Evolutionary conservation across 2,797 vertebrate species (phyloP).

Genomic region (Sebastes iracundus): DNA sequence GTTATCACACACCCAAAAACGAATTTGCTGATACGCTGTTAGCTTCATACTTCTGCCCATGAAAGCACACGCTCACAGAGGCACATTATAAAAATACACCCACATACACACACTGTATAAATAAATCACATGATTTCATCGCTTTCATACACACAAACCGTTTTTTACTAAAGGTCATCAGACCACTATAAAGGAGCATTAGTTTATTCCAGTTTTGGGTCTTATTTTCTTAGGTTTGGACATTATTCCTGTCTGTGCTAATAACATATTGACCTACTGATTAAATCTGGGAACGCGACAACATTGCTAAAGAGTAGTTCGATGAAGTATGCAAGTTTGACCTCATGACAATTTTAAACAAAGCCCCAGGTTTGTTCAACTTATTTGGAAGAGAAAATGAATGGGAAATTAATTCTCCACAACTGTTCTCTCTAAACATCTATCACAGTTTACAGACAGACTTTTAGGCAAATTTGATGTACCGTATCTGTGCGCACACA

Average conservation of each 20-base stretch:
- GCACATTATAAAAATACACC: constrained; percentile 36
- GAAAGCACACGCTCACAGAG: constrained; percentile 37
- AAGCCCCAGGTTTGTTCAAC: neutral
- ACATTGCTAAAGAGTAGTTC: neutral
- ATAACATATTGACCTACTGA: neutral
- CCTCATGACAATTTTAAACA: neutral
- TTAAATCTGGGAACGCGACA: neutral
- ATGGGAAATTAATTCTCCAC: neutral
- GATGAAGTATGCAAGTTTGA: neutral
- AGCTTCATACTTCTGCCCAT: constrained; percentile 16
- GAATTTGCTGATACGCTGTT: constrained; percentile 1
- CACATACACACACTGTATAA: neutral
- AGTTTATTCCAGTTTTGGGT: constrained; percentile 6
- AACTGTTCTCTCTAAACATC: neutral
- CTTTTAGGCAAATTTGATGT: too few species aligned
- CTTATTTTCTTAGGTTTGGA: neutral
- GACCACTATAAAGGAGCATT: neutral
- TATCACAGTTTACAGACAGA: too few species aligned
- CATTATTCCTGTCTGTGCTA: neutral
- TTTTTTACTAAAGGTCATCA: neutral
- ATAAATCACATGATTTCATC: neutral
- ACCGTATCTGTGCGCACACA: neutral
- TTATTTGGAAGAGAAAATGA: neutral
- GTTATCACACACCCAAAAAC: neutral
- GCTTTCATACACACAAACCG: neutral